phyloP scores from a whole-genome alignment of 2,888 invertebrate genomes.

The Apamea sordens region DNA sequence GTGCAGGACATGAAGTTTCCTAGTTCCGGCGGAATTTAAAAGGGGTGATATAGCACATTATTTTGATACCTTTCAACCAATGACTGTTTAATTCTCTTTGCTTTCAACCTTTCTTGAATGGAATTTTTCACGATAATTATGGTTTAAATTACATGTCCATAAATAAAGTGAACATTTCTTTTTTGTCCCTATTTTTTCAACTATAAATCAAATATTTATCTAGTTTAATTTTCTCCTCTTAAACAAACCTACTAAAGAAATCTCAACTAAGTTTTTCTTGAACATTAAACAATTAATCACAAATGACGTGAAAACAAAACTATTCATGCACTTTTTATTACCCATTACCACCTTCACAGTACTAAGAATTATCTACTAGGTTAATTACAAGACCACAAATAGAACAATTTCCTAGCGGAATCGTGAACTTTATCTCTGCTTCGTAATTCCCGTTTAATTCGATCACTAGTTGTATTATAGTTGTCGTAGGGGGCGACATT shows the following conservation, averaged over 20 bases:
- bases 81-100: too few relatives aligned
- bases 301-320: neutral
- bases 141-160: neutral
- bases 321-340: constrained; percentile 5
- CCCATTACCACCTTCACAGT: neutral
- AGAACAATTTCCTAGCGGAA: constrained; percentile 49
- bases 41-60: neutral
- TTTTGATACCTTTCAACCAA: neutral
- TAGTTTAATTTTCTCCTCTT: neutral
- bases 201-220: neutral
- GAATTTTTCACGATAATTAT: neutral
- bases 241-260: neutral
- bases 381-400: constrained; percentile 20
- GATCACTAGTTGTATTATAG: neutral
- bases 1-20: constrained; percentile 36
- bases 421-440: constrained; percentile 17
- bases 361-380: constrained; percentile 22
- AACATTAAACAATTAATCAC: neutral
- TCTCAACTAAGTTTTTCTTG: neutral
- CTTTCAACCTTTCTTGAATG: neutral
- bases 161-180: neutral
- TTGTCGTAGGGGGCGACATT: constrained; percentile 14
- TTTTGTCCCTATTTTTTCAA: neutral
- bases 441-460: constrained; percentile 22
- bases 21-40: constrained; percentile 50